Evolutionary conservation across 2,888 invertebrate species (phyloP), one percentile per base, ranked within the genome.

Genomic region (Hypsopygia costalis): DNA sequence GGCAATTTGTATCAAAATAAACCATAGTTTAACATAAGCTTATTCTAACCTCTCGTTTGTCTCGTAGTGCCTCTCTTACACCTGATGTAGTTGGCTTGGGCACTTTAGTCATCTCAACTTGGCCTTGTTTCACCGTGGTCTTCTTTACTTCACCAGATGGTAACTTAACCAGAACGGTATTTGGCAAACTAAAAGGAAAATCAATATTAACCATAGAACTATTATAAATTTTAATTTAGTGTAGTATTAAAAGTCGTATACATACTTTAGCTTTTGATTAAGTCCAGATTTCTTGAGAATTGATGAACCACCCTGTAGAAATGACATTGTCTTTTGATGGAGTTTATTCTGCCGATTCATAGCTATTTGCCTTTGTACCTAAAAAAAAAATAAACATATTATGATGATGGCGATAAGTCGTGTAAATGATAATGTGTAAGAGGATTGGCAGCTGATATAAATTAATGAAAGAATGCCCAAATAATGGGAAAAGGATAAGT

Each of bases 321-420:
- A 73, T 30, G 94, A 93, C 53, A 94, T 83, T 31, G 94, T 94
- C 60, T 93, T 91, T 50, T 87, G 86, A 67, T 94, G 94, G 51
- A 93, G 92, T 71, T 93, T 93, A 55, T 91, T 91, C 66, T 93
- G 93, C 41, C 92, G 81, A 69, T 93, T 95, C 37, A 94, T 90
- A 25, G 93, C 93, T 53, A 94, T 94, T 73, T 95, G 95, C 55
- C 94, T 91, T 75, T 95, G 94, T 33, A 95, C 93, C 88, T 88
- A n/a, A 39, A 38, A 39, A 29, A 34, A 40, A 25, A 27, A 30
- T n/a, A n/a, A n/a, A n/a, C n/a, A n/a, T n/a, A n/a, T n/a, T n/a
- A n/a, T n/a, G n/a, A n/a, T n/a, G n/a, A n/a, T n/a, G n/a, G n/a
- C n/a, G n/a, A n/a, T n/a, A n/a, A n/a, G n/a, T n/a, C n/a, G n/a